Conservation (phyloP, 2,888 invertebrate genomes). For the Boloria selene region DNA sequence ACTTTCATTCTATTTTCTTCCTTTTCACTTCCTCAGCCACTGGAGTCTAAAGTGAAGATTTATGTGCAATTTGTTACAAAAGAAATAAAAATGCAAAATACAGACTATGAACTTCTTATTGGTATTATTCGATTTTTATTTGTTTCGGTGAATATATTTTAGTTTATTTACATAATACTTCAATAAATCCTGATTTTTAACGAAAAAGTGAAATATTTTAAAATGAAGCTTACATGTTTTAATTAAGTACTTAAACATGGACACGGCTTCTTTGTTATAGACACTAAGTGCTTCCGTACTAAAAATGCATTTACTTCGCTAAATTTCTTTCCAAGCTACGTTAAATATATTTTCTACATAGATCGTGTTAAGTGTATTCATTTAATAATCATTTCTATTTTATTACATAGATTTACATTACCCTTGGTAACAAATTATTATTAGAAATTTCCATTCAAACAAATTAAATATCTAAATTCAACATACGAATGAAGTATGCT, state of each 20-base stretch:
- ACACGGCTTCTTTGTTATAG: too few relatives aligned
- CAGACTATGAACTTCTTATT: not conserved
- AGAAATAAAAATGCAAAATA: slow-evolving; percentile 14
- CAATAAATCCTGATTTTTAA: too few relatives aligned
- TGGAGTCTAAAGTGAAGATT: slow-evolving; percentile 17
- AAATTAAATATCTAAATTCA: not conserved
- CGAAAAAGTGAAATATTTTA: too few relatives aligned
- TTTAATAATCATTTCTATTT: too few relatives aligned
- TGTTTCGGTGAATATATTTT: slow-evolving; percentile 11
- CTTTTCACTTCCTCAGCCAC: slow-evolving; percentile 15
- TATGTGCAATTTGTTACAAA: slow-evolving; percentile 22
- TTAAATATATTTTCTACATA: not conserved
- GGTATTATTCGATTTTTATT: slow-evolving; percentile 2
- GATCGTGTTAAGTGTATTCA: too few relatives aligned
- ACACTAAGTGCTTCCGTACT: not conserved
- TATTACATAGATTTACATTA: too few relatives aligned
- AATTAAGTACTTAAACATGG: too few relatives aligned
- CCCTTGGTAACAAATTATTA: not conserved
- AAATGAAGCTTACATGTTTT: too few relatives aligned
- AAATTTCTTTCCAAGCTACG: not conserved
- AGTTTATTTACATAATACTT: not conserved
- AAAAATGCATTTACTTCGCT: slow-evolving; percentile 1
- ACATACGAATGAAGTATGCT: slow-evolving; percentile 4
- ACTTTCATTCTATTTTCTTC: slow-evolving; percentile 23
- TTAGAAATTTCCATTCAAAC: not conserved